Evolutionary conservation across 1,140 invertebrate species (phyloP).

Genomic region (Sarcophaga bullata): DNA sequence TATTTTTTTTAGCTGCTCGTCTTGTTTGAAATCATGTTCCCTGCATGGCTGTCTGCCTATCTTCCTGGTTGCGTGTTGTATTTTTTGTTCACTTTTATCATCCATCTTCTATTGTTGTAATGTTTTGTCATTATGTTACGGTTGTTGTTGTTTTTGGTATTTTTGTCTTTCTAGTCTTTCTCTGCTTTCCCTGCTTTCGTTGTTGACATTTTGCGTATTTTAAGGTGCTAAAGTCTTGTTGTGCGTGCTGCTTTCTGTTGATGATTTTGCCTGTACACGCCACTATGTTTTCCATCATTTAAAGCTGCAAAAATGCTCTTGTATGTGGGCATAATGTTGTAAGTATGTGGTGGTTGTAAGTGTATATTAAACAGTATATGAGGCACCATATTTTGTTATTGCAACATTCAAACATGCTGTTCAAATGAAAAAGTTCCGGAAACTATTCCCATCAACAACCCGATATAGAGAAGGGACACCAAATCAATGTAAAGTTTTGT

Average conservation of each 20-base stretch:
- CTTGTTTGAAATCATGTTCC: constrained; percentile 16
- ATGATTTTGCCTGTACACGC: background rate
- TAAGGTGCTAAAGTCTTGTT: constrained; percentile 26
- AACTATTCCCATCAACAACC: background rate
- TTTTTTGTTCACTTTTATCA: background rate
- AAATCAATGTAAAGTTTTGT: too few relatives aligned
- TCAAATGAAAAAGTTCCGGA: constrained; percentile 22
- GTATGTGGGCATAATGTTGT: too few relatives aligned
- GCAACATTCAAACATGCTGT: constrained; percentile 1
- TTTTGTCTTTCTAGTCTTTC: too few relatives aligned
- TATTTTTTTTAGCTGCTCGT: background rate
- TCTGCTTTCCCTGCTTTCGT: too few relatives aligned
- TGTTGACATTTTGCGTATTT: constrained; percentile 2
- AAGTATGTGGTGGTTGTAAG: background rate
- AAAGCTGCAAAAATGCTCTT: too few relatives aligned
- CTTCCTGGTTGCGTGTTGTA: background rate
- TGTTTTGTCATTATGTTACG: background rate
- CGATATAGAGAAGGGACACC: too few relatives aligned
- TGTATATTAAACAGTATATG: too few relatives aligned
- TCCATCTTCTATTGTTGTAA: constrained; percentile 4
- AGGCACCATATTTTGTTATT: background rate
- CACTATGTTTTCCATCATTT: background rate
- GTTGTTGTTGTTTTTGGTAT: background rate
- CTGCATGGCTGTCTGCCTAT: background rate
- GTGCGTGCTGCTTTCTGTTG: constrained; percentile 26